Evolutionary conservation across 2,797 vertebrate genomes (phyloP), one percentile per base, ranked within the genome.

Genomic region (Miichthys miiuy): DNA sequence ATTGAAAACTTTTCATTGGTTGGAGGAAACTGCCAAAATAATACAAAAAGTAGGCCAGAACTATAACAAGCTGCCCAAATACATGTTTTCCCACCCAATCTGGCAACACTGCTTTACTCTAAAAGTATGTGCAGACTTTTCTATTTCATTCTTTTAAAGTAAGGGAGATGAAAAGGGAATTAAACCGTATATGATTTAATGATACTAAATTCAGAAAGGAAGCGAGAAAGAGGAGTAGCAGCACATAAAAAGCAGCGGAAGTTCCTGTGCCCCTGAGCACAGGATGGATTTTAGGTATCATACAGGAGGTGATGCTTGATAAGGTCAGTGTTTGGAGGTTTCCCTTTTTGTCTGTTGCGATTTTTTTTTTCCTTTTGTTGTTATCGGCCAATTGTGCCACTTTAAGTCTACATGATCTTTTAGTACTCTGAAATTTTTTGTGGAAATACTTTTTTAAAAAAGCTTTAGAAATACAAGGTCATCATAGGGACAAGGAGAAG

Each of bases 401-500:
- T 21, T 67, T n/a, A 1, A 21, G 68, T 56, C 17, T 9, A 4
- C 18, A n/a, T 7, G 13, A 30, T 54, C 6, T 62, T 62, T 57
- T 2, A 34, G 2, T 25, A 4, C 4, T 11, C 17, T 47, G 3
- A 63, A 64, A 14, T 21, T 13, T 70, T 66, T 10, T 48, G 21
- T 60, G n/a, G 52, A 58, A 30, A 18, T 11, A 44, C 18, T 1
- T 27, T 21, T 61, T 20, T n/a, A 23, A 38, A 50, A 44, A 47
- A 21, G 5, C 62, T 56, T 50, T 16, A 54, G 44, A 65, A 66
- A 60, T 6, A 54, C 23, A 48, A 68, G 51, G 68, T 81, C 77
- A 68, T 68, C 5, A 25, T 1, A 14, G 34, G 46, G 58, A 66
- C 65, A 61, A 69, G 58, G 38, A 51, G 42, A 23, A 82, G 72